Conservation (phyloP, 37 sponge, comb jelly and placozoan genomes). For the Geodia barretti region DNA sequence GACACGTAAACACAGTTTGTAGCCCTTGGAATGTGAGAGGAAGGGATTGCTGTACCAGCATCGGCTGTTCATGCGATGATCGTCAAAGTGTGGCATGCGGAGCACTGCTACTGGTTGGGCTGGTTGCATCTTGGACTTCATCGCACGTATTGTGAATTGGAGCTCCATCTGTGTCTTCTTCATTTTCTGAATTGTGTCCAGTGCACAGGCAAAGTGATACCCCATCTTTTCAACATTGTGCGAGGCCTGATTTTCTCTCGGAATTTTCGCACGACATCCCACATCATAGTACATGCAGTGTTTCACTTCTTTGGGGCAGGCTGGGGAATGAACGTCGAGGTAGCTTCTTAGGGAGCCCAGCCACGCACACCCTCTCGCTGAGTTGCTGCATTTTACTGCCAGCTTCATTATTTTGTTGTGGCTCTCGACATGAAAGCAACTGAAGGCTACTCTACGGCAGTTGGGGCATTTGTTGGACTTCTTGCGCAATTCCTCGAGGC, state of each 20-base stretch:
- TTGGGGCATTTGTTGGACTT: constrained; percentile 7
- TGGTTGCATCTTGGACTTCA: not conserved
- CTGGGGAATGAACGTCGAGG: not conserved
- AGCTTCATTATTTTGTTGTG: not conserved
- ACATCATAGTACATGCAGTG: not conserved
- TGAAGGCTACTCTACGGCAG: not conserved
- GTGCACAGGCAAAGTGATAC: not conserved
- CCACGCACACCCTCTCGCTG: not conserved
- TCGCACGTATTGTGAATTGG: not conserved
- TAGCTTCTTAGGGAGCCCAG: not conserved
- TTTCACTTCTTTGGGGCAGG: not conserved
- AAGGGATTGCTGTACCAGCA: not conserved
- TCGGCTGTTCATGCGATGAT: not conserved
- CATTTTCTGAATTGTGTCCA: not conserved
- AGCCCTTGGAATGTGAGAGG: constrained; percentile 4
- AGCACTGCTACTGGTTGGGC: not conserved
- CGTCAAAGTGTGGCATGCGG: not conserved
- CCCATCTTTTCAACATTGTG: not conserved
- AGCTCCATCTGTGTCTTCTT: not conserved
- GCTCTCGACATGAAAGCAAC: not conserved
- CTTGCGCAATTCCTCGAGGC: not conserved
- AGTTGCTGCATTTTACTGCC: not conserved
- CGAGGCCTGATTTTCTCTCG: not conserved
- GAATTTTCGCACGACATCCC: not conserved
- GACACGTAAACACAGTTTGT: constrained; percentile 12